Percentiles rank a stretch among this genome's conserved stretches.
Conservation (phyloP, 1,140 invertebrate species). For the Oryzaephilus surinamensis region DNA sequence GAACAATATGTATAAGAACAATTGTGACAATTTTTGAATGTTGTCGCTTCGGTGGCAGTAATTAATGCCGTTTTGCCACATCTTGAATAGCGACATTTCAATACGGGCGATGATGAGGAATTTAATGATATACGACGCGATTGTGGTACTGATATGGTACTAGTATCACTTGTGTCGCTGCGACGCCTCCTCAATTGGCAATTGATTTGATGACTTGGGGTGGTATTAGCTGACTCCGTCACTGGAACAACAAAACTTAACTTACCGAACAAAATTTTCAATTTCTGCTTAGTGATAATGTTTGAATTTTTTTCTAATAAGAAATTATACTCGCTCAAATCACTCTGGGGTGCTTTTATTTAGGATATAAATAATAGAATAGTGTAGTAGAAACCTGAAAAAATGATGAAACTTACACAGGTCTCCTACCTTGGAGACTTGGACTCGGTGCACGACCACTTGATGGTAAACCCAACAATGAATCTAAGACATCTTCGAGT, state of each 20-base stretch:
- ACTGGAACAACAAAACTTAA: conserved; percentile 24
- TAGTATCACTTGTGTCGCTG: conserved; percentile 40
- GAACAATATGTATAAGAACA: conserved; percentile 84
- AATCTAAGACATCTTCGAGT: conserved; percentile 86
- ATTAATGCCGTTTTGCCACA: conserved; percentile 47
- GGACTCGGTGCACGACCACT: conserved; percentile 52
- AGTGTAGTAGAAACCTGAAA: conserved; percentile 22
- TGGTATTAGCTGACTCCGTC: conserved; percentile 38
- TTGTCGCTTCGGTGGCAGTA: conserved; percentile 52
- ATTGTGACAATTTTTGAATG: conserved; percentile 72
- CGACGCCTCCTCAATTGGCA: conserved; percentile 39
- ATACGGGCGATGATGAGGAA: conserved; percentile 37
- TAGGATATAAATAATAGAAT: conserved; percentile 14
- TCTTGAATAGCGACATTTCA: conserved; percentile 67
- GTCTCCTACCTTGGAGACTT: conserved; percentile 62
- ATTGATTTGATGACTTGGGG: conserved; percentile 37
- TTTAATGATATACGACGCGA: conserved; percentile 24
- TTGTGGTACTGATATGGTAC: conserved; percentile 12
- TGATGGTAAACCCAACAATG: conserved; percentile 71
- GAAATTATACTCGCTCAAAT: too few species aligned
- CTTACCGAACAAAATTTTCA: not conserved
- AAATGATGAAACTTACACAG: conserved; percentile 64
- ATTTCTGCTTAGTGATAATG: conserved; percentile 1
- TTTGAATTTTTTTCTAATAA: too few species aligned
- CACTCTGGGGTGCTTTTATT: too few species aligned